Evolutionary conservation across 2,888 invertebrate genomes (phyloP).

Genomic region (Choristoneura rosaceana): DNA sequence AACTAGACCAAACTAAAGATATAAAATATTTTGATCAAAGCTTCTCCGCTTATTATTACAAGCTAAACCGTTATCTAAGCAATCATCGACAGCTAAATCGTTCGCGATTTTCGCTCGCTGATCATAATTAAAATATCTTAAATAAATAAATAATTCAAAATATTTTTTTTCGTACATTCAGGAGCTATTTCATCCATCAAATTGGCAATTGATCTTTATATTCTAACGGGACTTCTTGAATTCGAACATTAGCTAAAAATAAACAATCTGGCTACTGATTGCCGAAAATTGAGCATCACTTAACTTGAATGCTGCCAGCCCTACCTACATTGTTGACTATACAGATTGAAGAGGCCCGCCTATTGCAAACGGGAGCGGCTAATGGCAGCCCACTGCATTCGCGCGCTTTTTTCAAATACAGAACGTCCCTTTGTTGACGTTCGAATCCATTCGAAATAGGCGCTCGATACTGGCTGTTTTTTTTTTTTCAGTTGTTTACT

Average conservation of each 20-base stretch:
- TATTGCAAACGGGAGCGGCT: constrained; percentile 81
- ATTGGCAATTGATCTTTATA: too few relatives aligned
- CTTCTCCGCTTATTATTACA: too few relatives aligned
- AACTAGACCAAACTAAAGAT: too few relatives aligned
- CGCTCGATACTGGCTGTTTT: constrained; percentile 72
- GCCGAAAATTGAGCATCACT: background rate
- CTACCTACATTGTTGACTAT: constrained; percentile 71
- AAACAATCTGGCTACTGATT: background rate
- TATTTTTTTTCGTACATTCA: background rate
- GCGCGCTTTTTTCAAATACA: constrained; percentile 78
- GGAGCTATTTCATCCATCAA: too few relatives aligned
- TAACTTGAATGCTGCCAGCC: constrained; percentile 36
- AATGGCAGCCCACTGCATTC: constrained; percentile 80
- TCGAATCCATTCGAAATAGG: constrained; percentile 76
- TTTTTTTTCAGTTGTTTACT: constrained; percentile 62
- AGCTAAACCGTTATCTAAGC: too few relatives aligned
- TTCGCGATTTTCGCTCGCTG: too few relatives aligned
- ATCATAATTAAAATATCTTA: too few relatives aligned
- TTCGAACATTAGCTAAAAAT: background rate
- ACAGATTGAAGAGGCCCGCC: constrained; percentile 80
- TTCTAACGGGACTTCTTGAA: too few relatives aligned
- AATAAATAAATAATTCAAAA: too few relatives aligned
- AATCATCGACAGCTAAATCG: too few relatives aligned
- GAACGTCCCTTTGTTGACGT: constrained; percentile 82
- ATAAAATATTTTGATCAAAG: too few relatives aligned